Evolutionary conservation across 1,140 invertebrate genomes (phyloP).

Genomic region (Ectropis grisescens): DNA sequence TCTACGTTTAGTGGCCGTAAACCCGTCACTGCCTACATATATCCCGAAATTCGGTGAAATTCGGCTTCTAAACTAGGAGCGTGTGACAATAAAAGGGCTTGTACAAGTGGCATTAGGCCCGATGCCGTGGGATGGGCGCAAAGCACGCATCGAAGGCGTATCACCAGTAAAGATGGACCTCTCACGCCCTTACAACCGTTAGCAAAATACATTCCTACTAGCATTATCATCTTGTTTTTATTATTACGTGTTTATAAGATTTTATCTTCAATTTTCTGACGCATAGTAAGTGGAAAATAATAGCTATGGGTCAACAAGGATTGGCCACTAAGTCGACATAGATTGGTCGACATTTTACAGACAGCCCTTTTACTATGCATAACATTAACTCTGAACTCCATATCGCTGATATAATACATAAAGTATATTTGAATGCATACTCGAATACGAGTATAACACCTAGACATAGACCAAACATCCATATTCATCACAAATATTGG

Average conservation of each 20-base stretch:
- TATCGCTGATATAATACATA: too few species aligned
- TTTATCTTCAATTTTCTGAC: too few species aligned
- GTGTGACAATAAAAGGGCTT: constrained; percentile 58
- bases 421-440: too few species aligned
- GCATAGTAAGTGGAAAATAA: too few species aligned
- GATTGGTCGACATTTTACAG: constrained; percentile 28
- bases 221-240: not conserved
- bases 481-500: too few species aligned
- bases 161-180: constrained; percentile 23
- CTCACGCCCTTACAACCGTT: constrained; percentile 7
- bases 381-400: too few species aligned
- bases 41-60: constrained; percentile 34
- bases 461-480: too few species aligned
- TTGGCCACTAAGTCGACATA: constrained; percentile 23
- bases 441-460: too few species aligned
- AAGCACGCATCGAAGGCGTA: constrained; percentile 38
- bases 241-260: too few species aligned
- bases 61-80: constrained; percentile 32
- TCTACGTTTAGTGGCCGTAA: constrained; percentile 51
- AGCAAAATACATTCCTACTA: not conserved
- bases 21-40: constrained; percentile 47
- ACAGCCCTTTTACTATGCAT: too few species aligned
- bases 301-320: not conserved
- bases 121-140: constrained; percentile 37
- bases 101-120: constrained; percentile 57